Evolutionary conservation across 2,113 vertebrate genomes (phyloP).

Genomic region (Seriola rivoliana): DNA sequence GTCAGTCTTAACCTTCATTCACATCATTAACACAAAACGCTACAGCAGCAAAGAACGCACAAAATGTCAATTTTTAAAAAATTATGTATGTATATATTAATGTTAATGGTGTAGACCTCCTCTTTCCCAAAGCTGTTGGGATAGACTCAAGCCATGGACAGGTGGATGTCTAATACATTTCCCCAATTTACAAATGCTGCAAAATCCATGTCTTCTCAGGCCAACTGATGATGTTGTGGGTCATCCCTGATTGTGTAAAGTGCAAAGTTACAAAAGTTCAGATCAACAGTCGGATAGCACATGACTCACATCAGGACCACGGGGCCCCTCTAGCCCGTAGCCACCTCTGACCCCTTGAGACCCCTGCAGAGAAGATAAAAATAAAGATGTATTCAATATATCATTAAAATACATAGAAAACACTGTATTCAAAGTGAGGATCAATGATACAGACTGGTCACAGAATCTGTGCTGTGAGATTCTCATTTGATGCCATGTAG

Average conservation of each 20-base stretch:
- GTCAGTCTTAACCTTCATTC: too few relatives aligned
- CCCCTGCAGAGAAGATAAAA: constrained; percentile 80
- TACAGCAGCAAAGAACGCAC: too few relatives aligned
- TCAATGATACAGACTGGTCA: not conserved
- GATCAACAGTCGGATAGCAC: not conserved
- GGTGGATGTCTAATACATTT: too few relatives aligned
- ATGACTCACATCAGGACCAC: constrained; percentile 86
- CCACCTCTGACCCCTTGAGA: constrained; percentile 83
- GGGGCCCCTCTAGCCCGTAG: constrained; percentile 82
- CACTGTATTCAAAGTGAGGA: not conserved
- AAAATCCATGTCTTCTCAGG: not conserved
- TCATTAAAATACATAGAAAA: constrained; percentile 21
- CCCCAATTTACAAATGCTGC: not conserved
- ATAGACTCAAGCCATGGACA: not conserved
- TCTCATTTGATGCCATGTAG: constrained; percentile 18
- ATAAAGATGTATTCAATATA: constrained; percentile 1
- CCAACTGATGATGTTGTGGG: not conserved
- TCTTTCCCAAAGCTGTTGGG: not conserved
- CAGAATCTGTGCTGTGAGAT: not conserved
- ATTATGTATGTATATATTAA: not conserved
- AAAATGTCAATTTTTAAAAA: not conserved
- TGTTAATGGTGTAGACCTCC: not conserved
- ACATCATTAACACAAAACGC: too few relatives aligned
- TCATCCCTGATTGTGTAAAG: too few relatives aligned
- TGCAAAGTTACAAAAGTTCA: too few relatives aligned